Evolutionary conservation across 2,888 invertebrate species (phyloP).

Genomic region (Koerneria pararmatus): DNA sequence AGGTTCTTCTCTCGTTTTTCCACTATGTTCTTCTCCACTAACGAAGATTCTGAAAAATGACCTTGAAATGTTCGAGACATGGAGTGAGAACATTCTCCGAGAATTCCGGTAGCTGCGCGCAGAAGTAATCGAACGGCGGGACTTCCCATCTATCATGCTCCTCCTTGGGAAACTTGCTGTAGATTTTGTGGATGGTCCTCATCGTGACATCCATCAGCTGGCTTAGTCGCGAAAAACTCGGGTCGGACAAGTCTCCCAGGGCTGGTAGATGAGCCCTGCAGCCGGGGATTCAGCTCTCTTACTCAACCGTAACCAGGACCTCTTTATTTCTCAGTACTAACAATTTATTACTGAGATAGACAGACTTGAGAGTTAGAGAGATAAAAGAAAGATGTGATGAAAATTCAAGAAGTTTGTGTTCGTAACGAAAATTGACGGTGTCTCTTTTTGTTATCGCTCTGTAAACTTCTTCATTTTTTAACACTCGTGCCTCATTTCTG

Average conservation of each 20-base stretch:
- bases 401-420: too few species aligned
- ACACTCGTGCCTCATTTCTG: too few species aligned
- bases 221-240: constrained; percentile 33
- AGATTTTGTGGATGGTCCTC: constrained; percentile 40
- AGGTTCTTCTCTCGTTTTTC: too few species aligned
- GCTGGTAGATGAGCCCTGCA: constrained; percentile 24
- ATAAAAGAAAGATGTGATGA: too few species aligned
- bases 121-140: too few species aligned
- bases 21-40: neutral
- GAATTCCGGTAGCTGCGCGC: constrained; percentile 37
- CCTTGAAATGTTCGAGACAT: constrained; percentile 54
- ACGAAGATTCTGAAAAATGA: constrained; percentile 7
- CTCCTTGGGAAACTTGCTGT: constrained; percentile 26
- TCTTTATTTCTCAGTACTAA: neutral
- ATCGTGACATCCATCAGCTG: constrained; percentile 43
- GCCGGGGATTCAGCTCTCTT: neutral
- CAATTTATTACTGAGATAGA: neutral
- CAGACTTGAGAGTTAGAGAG: too few species aligned
- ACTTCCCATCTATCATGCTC: too few species aligned
- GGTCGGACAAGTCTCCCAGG: constrained; percentile 28
- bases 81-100: constrained; percentile 49
- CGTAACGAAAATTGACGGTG: too few species aligned
- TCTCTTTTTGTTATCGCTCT: too few species aligned
- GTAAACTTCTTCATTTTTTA: too few species aligned
- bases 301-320: neutral